These are phyloP conservation scores for Lochmaea capreae DNA, from an alignment of 2,888 invertebrate genomes.

Conservation along the genomic window DNA sequence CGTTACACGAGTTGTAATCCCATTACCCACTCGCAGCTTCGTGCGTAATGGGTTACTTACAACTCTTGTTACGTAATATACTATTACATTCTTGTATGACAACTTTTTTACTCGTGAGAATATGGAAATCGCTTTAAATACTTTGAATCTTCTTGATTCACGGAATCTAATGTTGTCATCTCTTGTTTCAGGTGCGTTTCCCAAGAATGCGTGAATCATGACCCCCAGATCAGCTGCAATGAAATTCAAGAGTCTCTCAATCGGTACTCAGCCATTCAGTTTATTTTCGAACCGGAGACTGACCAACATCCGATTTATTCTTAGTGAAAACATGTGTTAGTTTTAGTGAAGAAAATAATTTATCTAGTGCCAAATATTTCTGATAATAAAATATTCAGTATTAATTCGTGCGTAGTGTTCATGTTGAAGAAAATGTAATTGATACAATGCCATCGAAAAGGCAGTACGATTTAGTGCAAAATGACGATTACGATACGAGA, in stretches of 20 bases:
- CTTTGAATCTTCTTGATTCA: constrained; percentile 2
- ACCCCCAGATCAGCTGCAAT: constrained; percentile 46
- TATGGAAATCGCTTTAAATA: constrained; percentile 7
- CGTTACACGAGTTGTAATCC: no score
- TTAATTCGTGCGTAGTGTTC: constrained; percentile 38
- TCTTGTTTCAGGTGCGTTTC: constrained; percentile 39
- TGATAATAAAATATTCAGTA: constrained; percentile 40
- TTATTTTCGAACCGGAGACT: constrained; percentile 41
- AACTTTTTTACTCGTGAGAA: constrained; percentile 1
- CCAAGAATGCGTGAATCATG: constrained; percentile 48
- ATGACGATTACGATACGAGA: constrained; percentile 95
- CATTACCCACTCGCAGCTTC: no score
- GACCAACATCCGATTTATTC: constrained; percentile 38
- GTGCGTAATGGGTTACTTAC: no score
- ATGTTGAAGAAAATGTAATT: constrained; percentile 43
- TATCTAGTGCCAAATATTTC: constrained; percentile 43
- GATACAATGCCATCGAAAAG: constrained; percentile 83
- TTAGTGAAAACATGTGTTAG: constrained; percentile 38
- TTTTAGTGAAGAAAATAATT: constrained; percentile 34
- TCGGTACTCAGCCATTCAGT: constrained; percentile 40
- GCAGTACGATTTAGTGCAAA: constrained; percentile 94
- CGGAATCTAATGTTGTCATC: constrained; percentile 28
- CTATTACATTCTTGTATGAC: no score
- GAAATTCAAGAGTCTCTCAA: constrained; percentile 42
- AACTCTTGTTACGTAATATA: no score